Percentiles rank a stretch among this genome's conserved stretches.
Evolutionary conservation across 2,113 vertebrate species (phyloP).

Genomic region (Rostratula benghalensis): DNA sequence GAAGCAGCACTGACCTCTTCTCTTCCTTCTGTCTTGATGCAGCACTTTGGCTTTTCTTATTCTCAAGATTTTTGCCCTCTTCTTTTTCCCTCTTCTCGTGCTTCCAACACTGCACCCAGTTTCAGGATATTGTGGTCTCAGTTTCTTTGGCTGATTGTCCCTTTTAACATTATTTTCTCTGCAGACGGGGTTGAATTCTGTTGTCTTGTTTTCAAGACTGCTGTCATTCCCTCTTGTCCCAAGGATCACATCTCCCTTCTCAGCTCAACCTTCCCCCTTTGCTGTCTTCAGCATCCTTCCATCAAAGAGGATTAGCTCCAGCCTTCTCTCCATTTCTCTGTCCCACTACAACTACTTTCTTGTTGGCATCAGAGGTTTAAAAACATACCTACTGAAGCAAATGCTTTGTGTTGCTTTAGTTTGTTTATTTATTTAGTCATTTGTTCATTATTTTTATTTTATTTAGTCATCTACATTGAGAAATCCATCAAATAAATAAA

Average conservation of each 20-base stretch:
- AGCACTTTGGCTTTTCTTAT: not conserved
- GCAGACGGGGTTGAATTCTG: not conserved
- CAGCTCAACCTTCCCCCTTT: not conserved
- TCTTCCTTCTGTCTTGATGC: not conserved
- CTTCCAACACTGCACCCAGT: not conserved
- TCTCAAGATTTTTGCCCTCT: not conserved
- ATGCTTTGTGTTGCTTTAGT: not conserved
- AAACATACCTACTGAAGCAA: not conserved
- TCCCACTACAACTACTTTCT: not conserved
- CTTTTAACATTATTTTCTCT: not conserved
- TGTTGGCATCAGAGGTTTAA: not conserved
- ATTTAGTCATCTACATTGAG: not conserved
- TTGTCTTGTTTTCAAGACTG: not conserved
- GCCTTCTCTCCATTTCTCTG: not conserved
- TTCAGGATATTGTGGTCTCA: not conserved
- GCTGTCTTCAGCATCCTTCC: not conserved
- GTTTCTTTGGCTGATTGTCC: not conserved
- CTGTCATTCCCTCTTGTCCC: not conserved
- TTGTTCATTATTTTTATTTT: not conserved
- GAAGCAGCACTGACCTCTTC: not conserved
- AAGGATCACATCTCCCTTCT: not conserved
- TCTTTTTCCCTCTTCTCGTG: not conserved
- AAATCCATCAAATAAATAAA: not conserved
- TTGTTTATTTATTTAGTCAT: not conserved
- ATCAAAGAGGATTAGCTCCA: not conserved